These are phyloP conservation scores for Mactra quadrangularis DNA, from an alignment of 1,140 invertebrate genomes.

Conservation along the genomic window DNA sequence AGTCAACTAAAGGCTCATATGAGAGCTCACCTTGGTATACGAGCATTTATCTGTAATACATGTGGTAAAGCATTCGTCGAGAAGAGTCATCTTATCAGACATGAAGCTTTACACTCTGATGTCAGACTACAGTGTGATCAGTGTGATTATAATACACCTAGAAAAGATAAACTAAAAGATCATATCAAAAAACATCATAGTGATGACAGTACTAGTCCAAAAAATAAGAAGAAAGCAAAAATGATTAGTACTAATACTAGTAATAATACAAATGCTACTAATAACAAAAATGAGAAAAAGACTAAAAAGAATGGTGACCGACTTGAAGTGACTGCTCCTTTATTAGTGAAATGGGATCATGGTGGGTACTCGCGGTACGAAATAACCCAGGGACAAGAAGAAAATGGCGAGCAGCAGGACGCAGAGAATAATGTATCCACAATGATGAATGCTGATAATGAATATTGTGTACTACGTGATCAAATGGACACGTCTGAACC, in stretches of 20 bases:
- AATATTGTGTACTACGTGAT: constrained; percentile 50
- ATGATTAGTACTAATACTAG: constrained; percentile 48
- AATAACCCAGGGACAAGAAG: constrained; percentile 5
- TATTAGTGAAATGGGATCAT: constrained; percentile 67
- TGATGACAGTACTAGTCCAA: constrained; percentile 83
- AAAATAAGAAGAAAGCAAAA: constrained; percentile 52
- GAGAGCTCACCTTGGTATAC: constrained; percentile 87
- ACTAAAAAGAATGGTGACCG: constrained; percentile 12
- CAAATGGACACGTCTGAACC: constrained; percentile 38
- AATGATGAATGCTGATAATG: constrained; percentile 39
- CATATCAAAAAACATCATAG: constrained; percentile 88
- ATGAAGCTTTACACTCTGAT: constrained; percentile 88
- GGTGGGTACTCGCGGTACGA: constrained; percentile 64
- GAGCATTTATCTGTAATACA: constrained; percentile 87
- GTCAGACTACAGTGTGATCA: constrained; percentile 86
- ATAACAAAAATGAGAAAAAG: neutral
- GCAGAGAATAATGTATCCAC: neutral
- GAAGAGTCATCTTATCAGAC: constrained; percentile 87
- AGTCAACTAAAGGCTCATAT: constrained; percentile 88
- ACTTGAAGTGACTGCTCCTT: constrained; percentile 24
- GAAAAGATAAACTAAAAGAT: constrained; percentile 89
- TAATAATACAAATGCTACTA: constrained; percentile 15
- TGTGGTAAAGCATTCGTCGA: constrained; percentile 89
- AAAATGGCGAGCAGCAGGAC: neutral
- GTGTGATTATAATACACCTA: constrained; percentile 88